phyloP scores from a whole-genome alignment of 2,797 vertebrate genomes.

The Anguilla anguilla region DNA sequence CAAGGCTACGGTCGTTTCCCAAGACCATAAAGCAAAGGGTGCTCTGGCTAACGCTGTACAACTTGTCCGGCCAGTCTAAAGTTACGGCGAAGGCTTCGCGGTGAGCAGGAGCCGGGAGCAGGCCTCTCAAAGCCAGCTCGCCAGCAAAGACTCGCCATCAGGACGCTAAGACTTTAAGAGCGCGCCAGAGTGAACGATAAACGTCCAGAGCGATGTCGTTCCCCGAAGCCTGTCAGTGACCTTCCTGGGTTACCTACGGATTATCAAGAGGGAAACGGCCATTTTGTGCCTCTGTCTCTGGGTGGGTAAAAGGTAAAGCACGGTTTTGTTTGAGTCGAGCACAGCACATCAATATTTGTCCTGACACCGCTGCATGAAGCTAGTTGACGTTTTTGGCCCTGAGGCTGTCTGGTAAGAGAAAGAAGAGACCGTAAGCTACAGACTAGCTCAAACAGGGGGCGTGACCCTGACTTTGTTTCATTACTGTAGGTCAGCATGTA shows the following conservation, averaged over 20 bases:
- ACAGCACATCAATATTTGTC: not conserved
- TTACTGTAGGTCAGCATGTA: not conserved
- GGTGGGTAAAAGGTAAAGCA: not conserved
- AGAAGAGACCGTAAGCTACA: not conserved
- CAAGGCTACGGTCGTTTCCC: not conserved
- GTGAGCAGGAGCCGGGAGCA: not conserved
- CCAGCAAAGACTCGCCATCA: not conserved
- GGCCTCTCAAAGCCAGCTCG: not conserved
- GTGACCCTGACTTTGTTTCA: not conserved
- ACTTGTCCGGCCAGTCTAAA: not conserved
- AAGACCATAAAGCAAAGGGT: not conserved
- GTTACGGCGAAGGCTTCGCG: not conserved
- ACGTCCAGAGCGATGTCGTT: not conserved
- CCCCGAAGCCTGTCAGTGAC: not conserved
- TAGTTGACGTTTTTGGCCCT: not conserved
- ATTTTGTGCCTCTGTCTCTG: not conserved
- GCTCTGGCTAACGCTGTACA: not conserved
- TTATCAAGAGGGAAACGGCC: not conserved
- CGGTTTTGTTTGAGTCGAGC: not conserved
- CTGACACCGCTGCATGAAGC: not conserved
- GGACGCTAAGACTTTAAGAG: not conserved
- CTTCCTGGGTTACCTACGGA: not conserved
- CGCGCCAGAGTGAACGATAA: not conserved
- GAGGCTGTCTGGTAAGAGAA: not conserved
- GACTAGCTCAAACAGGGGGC: not conserved